Base-by-base conservation (phyloP, 1,140 invertebrate species). In the Tetragonula clypearis region DNA sequence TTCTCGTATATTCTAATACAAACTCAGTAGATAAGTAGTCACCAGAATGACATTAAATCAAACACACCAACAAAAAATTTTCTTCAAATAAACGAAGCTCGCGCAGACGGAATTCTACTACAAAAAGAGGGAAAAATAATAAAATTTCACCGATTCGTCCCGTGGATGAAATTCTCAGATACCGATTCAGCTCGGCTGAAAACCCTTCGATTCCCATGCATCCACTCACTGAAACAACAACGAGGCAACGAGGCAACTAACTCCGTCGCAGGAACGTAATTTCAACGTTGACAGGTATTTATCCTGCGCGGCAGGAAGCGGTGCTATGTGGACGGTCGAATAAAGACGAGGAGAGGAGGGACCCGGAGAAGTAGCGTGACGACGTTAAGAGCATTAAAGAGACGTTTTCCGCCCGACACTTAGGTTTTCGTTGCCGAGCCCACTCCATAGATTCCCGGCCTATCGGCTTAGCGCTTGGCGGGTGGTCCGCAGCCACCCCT, bases 331-430 rank as follows among this genome's bases (percentile, higher is more conserved):
- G 68, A 79, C 84, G 84, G 71, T 81, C 79, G 77, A 78, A 58
- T 72, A 78, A 60, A 56, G 56, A 79, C 79, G 35, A 41, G 26
- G 26, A 58, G 76, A 83, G 72, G 87, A 79, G 84, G 79, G 85
- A 75, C 62, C 53, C 8, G 6, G 85, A 76, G 86, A 86, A 88
- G 85, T 88, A 90, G 92, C 88, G 90, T 91, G 91, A 91, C 92
- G 91, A 92, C 89, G 92, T 90, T 95, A 95, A 95, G 94, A 94
- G 94, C 93, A 94, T 94, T 94, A 94, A 93, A 94, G 93, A 93
- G 93, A 94, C 94, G 94, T 94, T 94, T 94, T 94, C 93, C 93
- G 91, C 89, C 91, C 93, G 90, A 94, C 93, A 93, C 93, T 94
- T 93, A 92, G 93, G 91, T 94, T 94, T 93, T 94, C 93, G 91